phyloP scores from a whole-genome alignment of 64 coral and sea anemone genomes.

The Porites lutea region DNA sequence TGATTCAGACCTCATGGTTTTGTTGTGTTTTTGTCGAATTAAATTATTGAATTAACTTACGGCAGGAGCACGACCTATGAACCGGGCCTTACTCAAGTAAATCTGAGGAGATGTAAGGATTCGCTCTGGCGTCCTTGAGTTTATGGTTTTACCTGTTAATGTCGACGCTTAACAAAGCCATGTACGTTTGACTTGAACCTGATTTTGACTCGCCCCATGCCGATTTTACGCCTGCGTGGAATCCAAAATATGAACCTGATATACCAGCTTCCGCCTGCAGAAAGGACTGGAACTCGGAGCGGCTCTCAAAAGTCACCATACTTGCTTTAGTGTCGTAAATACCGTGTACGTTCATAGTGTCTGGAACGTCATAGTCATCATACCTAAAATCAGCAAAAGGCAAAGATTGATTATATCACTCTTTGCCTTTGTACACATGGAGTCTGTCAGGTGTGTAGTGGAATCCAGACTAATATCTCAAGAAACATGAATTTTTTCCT shows the following conservation, averaged over 20 bases:
- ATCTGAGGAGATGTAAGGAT: too few species aligned
- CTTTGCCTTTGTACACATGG: too few species aligned
- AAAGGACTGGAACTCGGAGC: conserved; percentile 22
- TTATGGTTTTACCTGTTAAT: conserved; percentile 5
- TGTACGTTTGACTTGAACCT: conserved; percentile 11
- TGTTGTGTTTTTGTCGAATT: too few species aligned
- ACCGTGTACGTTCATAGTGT: conserved; percentile 66
- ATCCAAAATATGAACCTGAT: conserved; percentile 49
- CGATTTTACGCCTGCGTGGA: conserved; percentile 30
- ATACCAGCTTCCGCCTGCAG: conserved; percentile 37
- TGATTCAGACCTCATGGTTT: too few species aligned
- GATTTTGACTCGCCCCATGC: conserved; percentile 35
- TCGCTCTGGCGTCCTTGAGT: too few species aligned
- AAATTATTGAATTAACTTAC: too few species aligned
- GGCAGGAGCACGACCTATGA: too few species aligned
- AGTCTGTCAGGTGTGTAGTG: too few species aligned
- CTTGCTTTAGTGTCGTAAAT: conserved; percentile 50
- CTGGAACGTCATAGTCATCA: conserved; percentile 48
- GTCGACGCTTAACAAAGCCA: conserved; percentile 21
- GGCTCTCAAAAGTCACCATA: conserved; percentile 30
- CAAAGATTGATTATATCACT: neutral
- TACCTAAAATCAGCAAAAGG: conserved; percentile 21
- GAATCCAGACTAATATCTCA: too few species aligned
- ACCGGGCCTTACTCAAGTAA: too few species aligned
- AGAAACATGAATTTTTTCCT: too few species aligned